These are phyloP conservation scores for Drosophila biarmipes DNA, from an alignment of 1,140 invertebrate species.

Conservation along the genomic window DNA sequence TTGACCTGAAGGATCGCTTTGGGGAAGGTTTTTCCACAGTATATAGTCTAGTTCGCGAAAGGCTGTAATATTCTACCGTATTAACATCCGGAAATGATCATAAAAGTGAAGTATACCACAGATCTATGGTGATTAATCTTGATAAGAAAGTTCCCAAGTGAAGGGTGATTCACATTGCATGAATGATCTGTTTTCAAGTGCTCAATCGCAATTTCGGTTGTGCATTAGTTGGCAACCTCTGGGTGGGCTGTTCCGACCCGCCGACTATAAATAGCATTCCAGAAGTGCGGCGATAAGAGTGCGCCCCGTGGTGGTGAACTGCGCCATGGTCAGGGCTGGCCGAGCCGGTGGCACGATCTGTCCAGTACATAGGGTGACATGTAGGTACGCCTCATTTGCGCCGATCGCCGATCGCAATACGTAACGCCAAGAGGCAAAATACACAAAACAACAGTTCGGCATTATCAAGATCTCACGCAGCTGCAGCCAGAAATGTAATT, in stretches of 20 bases:
- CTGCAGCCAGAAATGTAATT: conserved; percentile 43
- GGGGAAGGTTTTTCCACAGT: too few species aligned
- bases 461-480: conserved; percentile 45
- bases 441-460: conserved; percentile 6
- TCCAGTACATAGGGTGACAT: background rate
- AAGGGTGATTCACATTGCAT: background rate
- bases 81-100: too few species aligned
- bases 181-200: background rate
- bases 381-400: background rate
- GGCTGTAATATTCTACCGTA: too few species aligned
- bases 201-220: background rate
- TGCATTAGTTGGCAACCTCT: conserved; percentile 9
- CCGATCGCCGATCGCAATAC: conserved; percentile 12
- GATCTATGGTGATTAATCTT: too few species aligned
- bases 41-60: too few species aligned
- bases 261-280: conserved; percentile 4
- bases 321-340: conserved; percentile 6
- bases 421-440: conserved; percentile 1
- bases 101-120: too few species aligned
- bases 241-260: conserved; percentile 5
- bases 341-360: conserved; percentile 13
- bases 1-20: too few species aligned
- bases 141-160: background rate
- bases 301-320: background rate
- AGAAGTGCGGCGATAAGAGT: conserved; percentile 12